Percentiles rank a stretch among this genome's conserved stretches.
These are phyloP conservation scores for Oenanthe melanoleuca DNA, from an alignment of 2,113 vertebrate species.

Conservation along the genomic window DNA sequence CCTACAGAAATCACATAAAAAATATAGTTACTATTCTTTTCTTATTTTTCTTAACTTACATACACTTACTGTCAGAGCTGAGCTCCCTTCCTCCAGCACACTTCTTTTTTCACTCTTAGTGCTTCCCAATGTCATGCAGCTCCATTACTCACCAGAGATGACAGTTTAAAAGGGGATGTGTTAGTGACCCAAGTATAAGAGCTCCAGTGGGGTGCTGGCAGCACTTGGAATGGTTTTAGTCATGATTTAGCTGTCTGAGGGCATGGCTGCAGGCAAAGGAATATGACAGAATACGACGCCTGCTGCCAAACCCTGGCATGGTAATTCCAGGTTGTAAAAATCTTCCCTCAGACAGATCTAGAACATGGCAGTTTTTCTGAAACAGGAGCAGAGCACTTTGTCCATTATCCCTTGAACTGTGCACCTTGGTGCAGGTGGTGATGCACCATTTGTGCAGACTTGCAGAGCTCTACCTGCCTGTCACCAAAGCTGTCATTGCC, in stretches of 20 bases:
- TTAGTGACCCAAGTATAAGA: not conserved
- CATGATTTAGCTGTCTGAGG: not conserved
- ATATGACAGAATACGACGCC: not conserved
- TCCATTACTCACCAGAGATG: not conserved
- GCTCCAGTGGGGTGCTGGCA: not conserved
- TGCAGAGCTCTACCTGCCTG: not conserved
- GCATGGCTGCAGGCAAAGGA: not conserved
- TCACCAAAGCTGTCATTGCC: not conserved
- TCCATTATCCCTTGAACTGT: not conserved
- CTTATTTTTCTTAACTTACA: not conserved
- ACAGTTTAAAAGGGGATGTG: not conserved
- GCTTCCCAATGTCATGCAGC: not conserved
- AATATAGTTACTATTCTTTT: not conserved
- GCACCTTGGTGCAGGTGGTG: not conserved
- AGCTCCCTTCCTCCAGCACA: not conserved
- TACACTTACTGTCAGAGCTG: not conserved
- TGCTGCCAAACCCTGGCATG: not conserved
- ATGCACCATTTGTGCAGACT: not conserved
- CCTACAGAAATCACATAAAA: not conserved
- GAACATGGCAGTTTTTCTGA: not conserved
- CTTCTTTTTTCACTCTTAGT: not conserved
- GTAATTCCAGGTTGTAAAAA: not conserved
- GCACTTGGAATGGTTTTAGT: not conserved
- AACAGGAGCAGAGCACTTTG: not conserved
- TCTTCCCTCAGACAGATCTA: not conserved